Percentiles rank a stretch among this genome's conserved stretches.
These are phyloP conservation scores for Montipora foliosa DNA, from an alignment of 64 coral and sea anemone species.

Conservation along the genomic window DNA sequence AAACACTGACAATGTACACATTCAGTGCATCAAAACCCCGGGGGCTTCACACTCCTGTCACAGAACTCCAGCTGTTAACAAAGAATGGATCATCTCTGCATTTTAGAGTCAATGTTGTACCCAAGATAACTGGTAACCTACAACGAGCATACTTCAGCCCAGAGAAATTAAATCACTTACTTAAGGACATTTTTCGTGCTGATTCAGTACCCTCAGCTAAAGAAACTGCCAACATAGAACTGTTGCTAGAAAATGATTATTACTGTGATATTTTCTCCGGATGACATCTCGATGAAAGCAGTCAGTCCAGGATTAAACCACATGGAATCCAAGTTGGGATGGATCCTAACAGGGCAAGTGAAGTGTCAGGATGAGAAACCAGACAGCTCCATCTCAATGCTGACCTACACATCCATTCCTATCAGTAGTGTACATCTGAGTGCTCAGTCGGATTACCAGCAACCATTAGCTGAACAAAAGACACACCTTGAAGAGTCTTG, in stretches of 20 bases:
- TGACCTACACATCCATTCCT: not conserved
- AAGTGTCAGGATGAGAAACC: not conserved
- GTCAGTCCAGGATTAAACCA: not conserved
- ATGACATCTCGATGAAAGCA: not conserved
- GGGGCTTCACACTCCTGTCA: not conserved
- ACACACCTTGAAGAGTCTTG: constrained; percentile 10
- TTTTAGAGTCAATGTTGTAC: constrained; percentile 32
- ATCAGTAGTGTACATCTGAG: not conserved
- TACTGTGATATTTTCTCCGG: not conserved
- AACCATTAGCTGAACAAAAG: not conserved
- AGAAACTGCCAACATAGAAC: constrained; percentile 5
- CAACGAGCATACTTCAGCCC: not conserved
- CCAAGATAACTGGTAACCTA: constrained; percentile 33
- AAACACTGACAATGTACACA: constrained; percentile 10
- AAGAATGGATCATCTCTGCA: constrained; percentile 7
- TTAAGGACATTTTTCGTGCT: constrained; percentile 1
- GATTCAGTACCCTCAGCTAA: constrained; percentile 1
- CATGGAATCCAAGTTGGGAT: not conserved
- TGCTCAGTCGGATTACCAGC: not conserved
- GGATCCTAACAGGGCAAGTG: constrained; percentile 8
- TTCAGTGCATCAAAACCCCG: not conserved
- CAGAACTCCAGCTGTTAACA: not conserved
- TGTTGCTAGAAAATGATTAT: constrained; percentile 3
- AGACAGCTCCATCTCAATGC: not conserved
- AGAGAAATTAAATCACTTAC: not conserved